These are phyloP conservation scores for Sycon ciliatum DNA, from an alignment of 37 sponge, comb jelly and placozoan genomes.

Conservation along the genomic window DNA sequence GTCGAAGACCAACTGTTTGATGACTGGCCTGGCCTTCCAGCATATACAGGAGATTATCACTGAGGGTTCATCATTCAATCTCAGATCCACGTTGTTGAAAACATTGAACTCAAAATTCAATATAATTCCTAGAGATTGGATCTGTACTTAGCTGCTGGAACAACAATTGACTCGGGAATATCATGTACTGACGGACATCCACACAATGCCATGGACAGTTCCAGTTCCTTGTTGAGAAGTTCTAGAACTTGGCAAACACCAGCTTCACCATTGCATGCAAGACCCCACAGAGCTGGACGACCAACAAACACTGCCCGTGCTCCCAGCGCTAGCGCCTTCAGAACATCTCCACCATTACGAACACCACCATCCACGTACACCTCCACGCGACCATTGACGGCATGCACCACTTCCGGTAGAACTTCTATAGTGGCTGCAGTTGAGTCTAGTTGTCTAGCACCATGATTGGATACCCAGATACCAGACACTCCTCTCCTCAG, in stretches of 20 bases:
- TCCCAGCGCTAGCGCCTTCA: constrained; percentile 84
- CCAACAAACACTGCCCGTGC: constrained; percentile 82
- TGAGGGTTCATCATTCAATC: too few relatives aligned
- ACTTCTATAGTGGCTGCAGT: constrained; percentile 74
- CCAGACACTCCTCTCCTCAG: constrained; percentile 55
- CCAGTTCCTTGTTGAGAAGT: constrained; percentile 68
- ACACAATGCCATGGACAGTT: constrained; percentile 61
- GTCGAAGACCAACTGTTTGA: too few relatives aligned
- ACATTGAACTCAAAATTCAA: too few relatives aligned
- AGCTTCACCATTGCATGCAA: constrained; percentile 56
- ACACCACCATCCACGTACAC: constrained; percentile 83
- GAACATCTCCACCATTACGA: constrained; percentile 78
- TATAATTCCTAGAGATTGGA: too few relatives aligned
- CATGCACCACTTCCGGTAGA: constrained; percentile 65
- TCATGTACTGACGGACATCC: too few relatives aligned
- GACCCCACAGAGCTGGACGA: constrained; percentile 82
- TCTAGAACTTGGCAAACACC: constrained; percentile 64
- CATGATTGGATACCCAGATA: constrained; percentile 87
- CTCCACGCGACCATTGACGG: constrained; percentile 51
- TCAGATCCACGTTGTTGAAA: too few relatives aligned
- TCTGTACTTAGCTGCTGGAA: too few relatives aligned
- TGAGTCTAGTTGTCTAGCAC: constrained; percentile 81
- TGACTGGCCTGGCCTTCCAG: too few relatives aligned
- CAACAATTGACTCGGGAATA: too few relatives aligned
- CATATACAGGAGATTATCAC: too few relatives aligned